Conservation (phyloP, 1,140 invertebrate species). For the Asobara japonica region DNA sequence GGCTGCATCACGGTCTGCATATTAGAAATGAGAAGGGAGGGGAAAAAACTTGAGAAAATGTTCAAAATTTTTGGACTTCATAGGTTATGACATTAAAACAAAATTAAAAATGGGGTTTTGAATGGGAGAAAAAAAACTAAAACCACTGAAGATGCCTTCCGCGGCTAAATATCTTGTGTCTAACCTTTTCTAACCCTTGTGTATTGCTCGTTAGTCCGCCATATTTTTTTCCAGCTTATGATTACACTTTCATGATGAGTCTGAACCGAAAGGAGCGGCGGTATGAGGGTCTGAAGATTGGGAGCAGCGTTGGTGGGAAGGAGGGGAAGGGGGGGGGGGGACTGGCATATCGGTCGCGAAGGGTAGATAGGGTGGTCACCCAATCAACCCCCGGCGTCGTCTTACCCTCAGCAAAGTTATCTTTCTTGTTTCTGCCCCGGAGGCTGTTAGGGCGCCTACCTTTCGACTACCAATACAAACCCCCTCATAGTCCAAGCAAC, state of each 20-base stretch:
- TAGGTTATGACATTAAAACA: too few relatives aligned
- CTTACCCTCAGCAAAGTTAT: conserved; percentile 66
- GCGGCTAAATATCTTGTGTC: too few relatives aligned
- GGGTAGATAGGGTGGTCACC: conserved; percentile 65
- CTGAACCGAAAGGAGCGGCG: conserved; percentile 31
- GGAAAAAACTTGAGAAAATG: too few relatives aligned
- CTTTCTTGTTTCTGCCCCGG: conserved; percentile 64
- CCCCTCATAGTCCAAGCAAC: conserved; percentile 19
- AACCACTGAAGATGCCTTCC: too few relatives aligned
- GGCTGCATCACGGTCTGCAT: background rate
- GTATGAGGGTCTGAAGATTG: conserved; percentile 12
- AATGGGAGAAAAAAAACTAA: too few relatives aligned
- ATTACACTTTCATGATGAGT: conserved; percentile 63
- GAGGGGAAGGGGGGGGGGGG: background rate
- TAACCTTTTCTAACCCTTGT: too few relatives aligned
- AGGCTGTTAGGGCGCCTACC: conserved; percentile 32
- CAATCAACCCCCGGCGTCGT: conserved; percentile 51
- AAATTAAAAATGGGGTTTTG: too few relatives aligned
- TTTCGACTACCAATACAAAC: conserved; percentile 26
- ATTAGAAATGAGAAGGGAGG: conserved; percentile 44
- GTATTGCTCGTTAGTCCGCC: conserved; percentile 58
- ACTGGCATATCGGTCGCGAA: conserved; percentile 45
- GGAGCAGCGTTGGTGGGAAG: conserved; percentile 43
- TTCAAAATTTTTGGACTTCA: too few relatives aligned
- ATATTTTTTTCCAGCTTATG: conserved; percentile 60